Conservation (phyloP, 2,113 vertebrate species). For the Ceuthmochares aereus region DNA sequence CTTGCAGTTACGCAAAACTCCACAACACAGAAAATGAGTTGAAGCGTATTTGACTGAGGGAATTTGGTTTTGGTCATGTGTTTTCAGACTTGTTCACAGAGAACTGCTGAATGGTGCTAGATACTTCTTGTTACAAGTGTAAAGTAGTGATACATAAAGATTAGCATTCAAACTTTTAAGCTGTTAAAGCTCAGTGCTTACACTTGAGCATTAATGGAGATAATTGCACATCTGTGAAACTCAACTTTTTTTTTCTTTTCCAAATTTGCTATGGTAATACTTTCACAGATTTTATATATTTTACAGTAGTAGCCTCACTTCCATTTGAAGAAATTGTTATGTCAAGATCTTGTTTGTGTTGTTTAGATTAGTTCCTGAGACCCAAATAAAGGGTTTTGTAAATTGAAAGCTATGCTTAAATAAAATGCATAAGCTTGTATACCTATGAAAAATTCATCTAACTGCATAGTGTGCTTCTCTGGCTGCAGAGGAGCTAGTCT, state of each 20-base stretch:
- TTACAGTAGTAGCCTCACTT: not conserved
- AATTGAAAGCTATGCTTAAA: not conserved
- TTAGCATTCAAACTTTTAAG: not conserved
- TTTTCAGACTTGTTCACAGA: not conserved
- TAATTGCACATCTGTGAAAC: not conserved
- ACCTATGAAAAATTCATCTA: not conserved
- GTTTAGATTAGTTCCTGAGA: not conserved
- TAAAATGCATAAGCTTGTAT: not conserved
- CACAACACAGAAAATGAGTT: not conserved
- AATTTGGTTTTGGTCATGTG: not conserved
- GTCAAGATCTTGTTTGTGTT: not conserved
- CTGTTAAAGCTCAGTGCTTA: not conserved
- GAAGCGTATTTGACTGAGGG: constrained; percentile 19
- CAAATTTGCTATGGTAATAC: not conserved
- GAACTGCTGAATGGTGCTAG: not conserved
- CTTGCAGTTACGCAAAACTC: not conserved
- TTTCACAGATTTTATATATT: not conserved
- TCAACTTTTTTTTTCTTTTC: not conserved
- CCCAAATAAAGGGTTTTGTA: not conserved
- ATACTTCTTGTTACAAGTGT: not conserved
- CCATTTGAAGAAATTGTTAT: not conserved
- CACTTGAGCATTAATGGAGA: not conserved
- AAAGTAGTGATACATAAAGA: not conserved
- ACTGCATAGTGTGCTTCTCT: not conserved
- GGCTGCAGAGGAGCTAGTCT: not conserved